Percentiles rank a stretch among this genome's conserved stretches.
Conservation (phyloP, 2,797 vertebrate genomes). For the Gadopsis marmoratus region DNA sequence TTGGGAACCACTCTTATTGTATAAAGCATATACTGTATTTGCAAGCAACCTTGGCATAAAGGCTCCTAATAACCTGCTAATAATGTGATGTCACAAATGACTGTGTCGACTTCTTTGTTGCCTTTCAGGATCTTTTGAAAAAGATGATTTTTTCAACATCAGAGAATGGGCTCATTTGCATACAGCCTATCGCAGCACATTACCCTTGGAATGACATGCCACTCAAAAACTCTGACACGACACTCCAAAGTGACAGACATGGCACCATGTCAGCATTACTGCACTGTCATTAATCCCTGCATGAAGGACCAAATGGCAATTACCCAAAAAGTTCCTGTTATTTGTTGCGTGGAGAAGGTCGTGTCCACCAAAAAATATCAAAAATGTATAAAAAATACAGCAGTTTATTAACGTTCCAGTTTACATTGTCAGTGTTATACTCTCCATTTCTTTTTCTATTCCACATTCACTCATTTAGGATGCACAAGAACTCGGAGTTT, state of each 20-base stretch:
- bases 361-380: background rate
- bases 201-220: conserved; percentile 13
- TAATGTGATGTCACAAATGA: background rate
- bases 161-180: background rate
- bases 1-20: background rate
- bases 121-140: background rate
- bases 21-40: background rate
- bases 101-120: background rate
- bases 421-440: background rate
- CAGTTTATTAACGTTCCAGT: conserved; percentile 14
- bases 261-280: conserved; percentile 1
- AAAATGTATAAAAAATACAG: conserved; percentile 8
- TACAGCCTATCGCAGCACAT: background rate
- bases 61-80: background rate
- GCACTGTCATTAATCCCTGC: conserved; percentile 1
- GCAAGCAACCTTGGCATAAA: background rate
- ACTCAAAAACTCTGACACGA: conserved; percentile 3
- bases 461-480: conserved; percentile 20
- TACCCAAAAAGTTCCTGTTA: background rate
- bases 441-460: conserved; percentile 22
- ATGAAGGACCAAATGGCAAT: background rate
- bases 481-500: conserved; percentile 35
- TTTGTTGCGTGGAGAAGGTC: background rate
- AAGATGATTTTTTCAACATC: background rate
- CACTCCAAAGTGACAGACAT: conserved; percentile 13